Evolutionary conservation across 2,113 vertebrate species (phyloP).

Genomic region (Zapornia atra): DNA sequence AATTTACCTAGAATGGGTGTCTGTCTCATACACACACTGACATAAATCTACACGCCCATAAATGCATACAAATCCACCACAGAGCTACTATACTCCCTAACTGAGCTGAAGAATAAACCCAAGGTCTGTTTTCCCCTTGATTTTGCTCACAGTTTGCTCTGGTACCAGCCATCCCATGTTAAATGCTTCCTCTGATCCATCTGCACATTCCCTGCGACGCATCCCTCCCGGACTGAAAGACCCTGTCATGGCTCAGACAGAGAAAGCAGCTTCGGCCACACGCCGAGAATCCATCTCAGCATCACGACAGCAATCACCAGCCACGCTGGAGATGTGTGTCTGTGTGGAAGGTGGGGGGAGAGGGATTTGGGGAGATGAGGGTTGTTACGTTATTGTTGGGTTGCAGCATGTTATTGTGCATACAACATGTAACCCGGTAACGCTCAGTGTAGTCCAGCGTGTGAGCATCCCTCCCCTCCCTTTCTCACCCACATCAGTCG

Average conservation of each 20-base stretch:
- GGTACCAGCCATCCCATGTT: fast-evolving
- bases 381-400: background rate
- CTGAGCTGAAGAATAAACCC: background rate
- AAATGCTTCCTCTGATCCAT: background rate
- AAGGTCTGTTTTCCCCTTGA: background rate
- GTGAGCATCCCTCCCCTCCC: conserved; percentile 18
- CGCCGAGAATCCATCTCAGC: background rate
- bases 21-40: background rate
- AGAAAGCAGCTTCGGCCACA: conserved; percentile 32
- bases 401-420: background rate
- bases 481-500: conserved; percentile 18
- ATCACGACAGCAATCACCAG: background rate
- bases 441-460: background rate
- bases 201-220: background rate
- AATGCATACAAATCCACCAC: background rate
- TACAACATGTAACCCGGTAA: background rate
- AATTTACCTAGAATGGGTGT: background rate
- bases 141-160: background rate
- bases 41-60: background rate
- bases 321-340: background rate
- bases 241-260: conserved; percentile 25
- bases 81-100: background rate
- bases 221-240: background rate
- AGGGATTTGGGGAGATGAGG: background rate
- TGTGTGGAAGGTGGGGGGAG: background rate